These are phyloP conservation scores for Ptychodera flava DNA, from an alignment of 35 echinoderm and acorn worm genomes.

Conservation along the genomic window DNA sequence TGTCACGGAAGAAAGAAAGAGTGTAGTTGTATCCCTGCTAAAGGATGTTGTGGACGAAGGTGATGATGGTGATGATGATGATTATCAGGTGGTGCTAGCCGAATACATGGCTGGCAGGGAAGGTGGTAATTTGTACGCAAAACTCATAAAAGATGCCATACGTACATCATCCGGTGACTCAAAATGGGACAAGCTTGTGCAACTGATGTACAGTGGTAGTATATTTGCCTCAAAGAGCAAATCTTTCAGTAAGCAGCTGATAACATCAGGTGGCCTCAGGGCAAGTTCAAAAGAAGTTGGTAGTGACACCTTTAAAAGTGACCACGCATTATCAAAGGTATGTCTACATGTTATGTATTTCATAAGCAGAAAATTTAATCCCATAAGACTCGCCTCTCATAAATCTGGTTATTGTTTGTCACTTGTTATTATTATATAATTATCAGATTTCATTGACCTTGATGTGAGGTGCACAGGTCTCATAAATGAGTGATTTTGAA, in stretches of 20 bases:
- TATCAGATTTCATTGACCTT: too few relatives aligned
- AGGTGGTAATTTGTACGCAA: not conserved
- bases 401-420: too few relatives aligned
- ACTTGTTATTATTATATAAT: too few relatives aligned
- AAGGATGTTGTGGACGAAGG: not conserved
- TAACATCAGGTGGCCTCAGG: not conserved
- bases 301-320: not conserved
- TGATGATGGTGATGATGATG: not conserved
- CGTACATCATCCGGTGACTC: not conserved
- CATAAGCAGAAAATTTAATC: too few relatives aligned
- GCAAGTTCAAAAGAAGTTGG: not conserved
- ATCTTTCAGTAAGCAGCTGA: not conserved
- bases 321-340: too few relatives aligned
- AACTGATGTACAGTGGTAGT: not conserved
- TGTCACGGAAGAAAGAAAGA: not conserved
- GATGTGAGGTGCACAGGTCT: too few relatives aligned
- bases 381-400: too few relatives aligned
- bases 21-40: not conserved
- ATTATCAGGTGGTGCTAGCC: not conserved
- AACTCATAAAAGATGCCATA: not conserved
- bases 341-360: too few relatives aligned
- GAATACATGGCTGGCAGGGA: not conserved
- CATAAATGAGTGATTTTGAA: too few relatives aligned
- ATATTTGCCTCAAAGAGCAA: not conserved
- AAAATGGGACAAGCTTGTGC: not conserved